Conservation (phyloP, 2,888 invertebrate species). For the Meghimatium bilineatum region DNA sequence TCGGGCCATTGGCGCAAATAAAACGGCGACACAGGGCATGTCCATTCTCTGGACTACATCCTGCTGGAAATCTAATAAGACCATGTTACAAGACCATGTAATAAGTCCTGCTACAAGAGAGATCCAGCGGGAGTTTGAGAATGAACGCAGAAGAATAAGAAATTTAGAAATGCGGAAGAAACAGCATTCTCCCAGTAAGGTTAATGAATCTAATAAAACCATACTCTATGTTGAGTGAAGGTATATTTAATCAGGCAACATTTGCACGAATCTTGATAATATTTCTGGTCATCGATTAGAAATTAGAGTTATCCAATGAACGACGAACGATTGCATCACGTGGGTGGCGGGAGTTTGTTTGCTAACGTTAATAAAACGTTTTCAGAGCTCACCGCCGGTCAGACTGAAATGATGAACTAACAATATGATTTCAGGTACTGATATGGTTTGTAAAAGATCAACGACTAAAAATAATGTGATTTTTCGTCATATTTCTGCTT, state of each 20-base stretch:
- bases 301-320: conserved; percentile 16
- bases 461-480: too few species aligned
- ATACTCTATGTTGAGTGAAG: neutral
- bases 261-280: neutral
- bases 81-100: neutral
- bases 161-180: neutral
- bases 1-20: too few species aligned
- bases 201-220: neutral
- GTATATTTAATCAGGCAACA: neutral
- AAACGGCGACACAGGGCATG: too few species aligned
- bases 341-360: neutral
- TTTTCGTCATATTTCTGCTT: too few species aligned
- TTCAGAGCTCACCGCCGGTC: neutral
- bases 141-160: too few species aligned
- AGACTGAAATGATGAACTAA: neutral
- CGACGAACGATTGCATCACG: neutral
- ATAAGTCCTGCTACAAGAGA: too few species aligned
- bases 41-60: too few species aligned
- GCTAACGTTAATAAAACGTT: too few species aligned
- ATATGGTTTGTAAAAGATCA: neutral
- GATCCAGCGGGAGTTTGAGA: too few species aligned
- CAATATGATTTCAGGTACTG: neutral
- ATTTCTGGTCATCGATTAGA: conserved; percentile 6
- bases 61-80: too few species aligned
- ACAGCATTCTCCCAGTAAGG: neutral